Base-by-base conservation (phyloP, 2,888 invertebrate species). In the Masnerella sp. region DNA sequence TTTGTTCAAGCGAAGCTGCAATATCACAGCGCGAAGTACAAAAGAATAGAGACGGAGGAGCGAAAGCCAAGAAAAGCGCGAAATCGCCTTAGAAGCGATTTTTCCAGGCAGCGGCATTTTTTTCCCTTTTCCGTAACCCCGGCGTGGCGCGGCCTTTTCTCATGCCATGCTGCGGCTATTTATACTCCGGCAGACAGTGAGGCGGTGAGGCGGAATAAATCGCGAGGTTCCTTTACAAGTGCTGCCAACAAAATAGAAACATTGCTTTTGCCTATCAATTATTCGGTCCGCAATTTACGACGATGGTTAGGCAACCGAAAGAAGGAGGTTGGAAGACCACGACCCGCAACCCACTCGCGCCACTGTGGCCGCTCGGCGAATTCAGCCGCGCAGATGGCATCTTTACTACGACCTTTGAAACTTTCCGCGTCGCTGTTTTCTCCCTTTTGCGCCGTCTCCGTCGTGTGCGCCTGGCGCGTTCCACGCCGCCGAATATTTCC, bases 181-280 rank as follows among this genome's bases (percentile, higher is more conserved):
- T 82, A 83, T 84, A 83, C 77, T 72, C 65, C 58, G 61, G 77
- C 79, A 82, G 82, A 83, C 82, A 80, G 80, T 80, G 80, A 85
- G 86, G 85, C 84, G 85, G 84, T 84, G 84, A 85, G 84, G 81
- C 80, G 83, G 83, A 86, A 86, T 86, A 86, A 87, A 86, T 86
- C 84, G 86, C 78, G 59, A 76, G 73, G 77, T 81, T 83, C 82
- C 81, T 83, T 83, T 80, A 83, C 83, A 83, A 85, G 83, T 81
- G 81, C 83, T 86, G 86, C 83, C 85, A 84, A 84, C 85, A 81
- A 85, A 86, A 85, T 84, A 83, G 83, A 86, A 85, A 86, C 85
- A 85, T 85, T 82, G 84, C 80, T 80, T 81, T 83, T 79, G 83
- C 83, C 85, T 86, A 86, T 87, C 86, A 86, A 87, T 87, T 87